These are phyloP conservation scores for Osmerus eperlanus DNA, from an alignment of 2,113 vertebrate genomes.

Conservation along the genomic window DNA sequence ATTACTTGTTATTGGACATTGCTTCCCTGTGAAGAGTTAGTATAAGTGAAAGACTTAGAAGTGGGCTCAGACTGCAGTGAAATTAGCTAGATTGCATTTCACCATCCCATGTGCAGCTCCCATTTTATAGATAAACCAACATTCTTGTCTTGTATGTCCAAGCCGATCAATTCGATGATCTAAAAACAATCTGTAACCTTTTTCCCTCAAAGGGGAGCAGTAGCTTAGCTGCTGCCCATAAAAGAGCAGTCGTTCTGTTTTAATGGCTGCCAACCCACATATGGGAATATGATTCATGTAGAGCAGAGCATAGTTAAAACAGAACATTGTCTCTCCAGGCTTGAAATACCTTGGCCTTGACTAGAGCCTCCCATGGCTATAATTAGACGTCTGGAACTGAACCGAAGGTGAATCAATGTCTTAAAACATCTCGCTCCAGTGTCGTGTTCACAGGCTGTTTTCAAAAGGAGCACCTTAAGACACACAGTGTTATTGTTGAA, in stretches of 20 bases:
- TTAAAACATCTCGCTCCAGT: constrained; percentile 54
- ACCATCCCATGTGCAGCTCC: too few relatives aligned
- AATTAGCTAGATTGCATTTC: background rate
- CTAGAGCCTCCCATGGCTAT: constrained; percentile 66
- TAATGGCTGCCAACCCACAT: constrained; percentile 68
- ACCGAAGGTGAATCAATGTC: constrained; percentile 70
- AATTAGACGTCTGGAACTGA: constrained; percentile 66
- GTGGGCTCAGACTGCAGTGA: background rate
- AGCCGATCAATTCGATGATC: constrained; percentile 41
- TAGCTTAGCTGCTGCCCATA: constrained; percentile 55
- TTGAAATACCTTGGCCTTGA: constrained; percentile 65
- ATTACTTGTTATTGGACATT: constrained; percentile 16
- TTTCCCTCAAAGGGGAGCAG: constrained; percentile 47
- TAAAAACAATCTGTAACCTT: constrained; percentile 51
- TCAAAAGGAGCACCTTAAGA: constrained; percentile 43
- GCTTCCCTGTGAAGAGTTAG: background rate
- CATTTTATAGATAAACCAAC: background rate
- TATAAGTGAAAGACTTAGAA: background rate
- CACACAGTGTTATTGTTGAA: constrained; percentile 53
- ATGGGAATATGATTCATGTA: constrained; percentile 68
- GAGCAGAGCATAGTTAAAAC: constrained; percentile 64
- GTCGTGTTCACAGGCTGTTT: background rate
- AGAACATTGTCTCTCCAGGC: constrained; percentile 56
- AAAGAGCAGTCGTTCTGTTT: constrained; percentile 68
- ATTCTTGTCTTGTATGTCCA: background rate